Evolutionary conservation across 2,888 invertebrate species (phyloP).

Genomic region (Chaitophorus viminalis): DNA sequence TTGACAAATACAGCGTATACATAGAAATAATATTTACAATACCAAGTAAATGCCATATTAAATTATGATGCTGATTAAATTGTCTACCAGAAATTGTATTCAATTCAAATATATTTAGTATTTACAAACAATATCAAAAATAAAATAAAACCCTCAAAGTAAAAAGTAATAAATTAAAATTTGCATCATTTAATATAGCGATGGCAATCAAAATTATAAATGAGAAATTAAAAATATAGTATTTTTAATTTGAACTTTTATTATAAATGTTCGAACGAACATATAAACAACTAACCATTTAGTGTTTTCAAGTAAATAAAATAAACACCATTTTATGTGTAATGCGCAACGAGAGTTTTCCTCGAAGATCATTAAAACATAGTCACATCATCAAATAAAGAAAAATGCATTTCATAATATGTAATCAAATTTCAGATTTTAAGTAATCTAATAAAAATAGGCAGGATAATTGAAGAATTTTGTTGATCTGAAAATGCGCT

Average conservation of each 20-base stretch:
- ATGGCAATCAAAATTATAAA: not conserved
- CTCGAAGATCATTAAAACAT: no score
- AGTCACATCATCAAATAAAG: no score
- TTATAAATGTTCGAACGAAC: not conserved
- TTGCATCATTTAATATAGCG: not conserved
- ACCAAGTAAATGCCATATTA: not conserved
- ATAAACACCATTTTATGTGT: no score
- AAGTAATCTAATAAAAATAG: no score
- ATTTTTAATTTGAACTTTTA: not conserved
- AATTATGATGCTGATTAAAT: not conserved
- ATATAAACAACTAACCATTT: not conserved
- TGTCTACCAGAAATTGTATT: not conserved
- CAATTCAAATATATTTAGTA: not conserved
- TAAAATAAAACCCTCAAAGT: not conserved
- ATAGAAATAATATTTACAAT: not conserved
- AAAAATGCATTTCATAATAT: no score
- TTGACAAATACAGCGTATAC: not conserved
- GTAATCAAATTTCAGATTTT: no score
- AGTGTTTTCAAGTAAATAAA: not conserved
- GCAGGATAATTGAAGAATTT: no score
- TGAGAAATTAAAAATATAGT: not conserved
- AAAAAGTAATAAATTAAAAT: not conserved
- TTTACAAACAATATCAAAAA: not conserved
- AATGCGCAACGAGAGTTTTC: no score
- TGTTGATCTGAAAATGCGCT: no score